A percentile compares a stretch with the other conserved stretches of the same genome.
Conservation (phyloP, 2,888 invertebrate genomes). For the Hirtodrosophila trivittata region DNA sequence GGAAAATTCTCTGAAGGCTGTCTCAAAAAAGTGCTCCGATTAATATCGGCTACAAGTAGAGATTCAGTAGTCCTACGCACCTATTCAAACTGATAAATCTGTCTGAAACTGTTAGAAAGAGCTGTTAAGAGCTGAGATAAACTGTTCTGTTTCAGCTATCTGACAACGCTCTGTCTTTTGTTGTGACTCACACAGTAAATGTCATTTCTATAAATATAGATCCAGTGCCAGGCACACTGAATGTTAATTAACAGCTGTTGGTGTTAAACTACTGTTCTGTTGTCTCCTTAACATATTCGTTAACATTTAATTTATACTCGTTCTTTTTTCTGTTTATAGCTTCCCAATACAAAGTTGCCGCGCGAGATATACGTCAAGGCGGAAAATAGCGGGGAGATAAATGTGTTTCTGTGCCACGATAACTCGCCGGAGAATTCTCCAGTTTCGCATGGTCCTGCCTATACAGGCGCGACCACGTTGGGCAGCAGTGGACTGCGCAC, state of each 20-base stretch:
- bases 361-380: constrained; percentile 95
- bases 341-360: constrained; percentile 87
- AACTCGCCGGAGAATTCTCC: constrained; percentile 85
- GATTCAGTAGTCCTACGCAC: neutral
- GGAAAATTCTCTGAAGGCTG: no score
- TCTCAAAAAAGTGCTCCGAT: no score
- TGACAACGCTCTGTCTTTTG: constrained; percentile 39
- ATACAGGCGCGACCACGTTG: constrained; percentile 25
- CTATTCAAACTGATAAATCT: constrained; percentile 2
- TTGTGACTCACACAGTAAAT: constrained; percentile 32
- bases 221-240: no score
- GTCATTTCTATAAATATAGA: constrained; percentile 73
- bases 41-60: no score
- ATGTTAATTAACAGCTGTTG: neutral
- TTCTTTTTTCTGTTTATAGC: constrained; percentile 83
- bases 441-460: constrained; percentile 73
- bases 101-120: no score
- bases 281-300: neutral
- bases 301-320: constrained; percentile 1
- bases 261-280: no score
- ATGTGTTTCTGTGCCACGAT: constrained; percentile 97
- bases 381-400: constrained; percentile 94
- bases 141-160: no score
- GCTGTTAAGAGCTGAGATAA: no score
- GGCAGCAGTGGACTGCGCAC: constrained; percentile 56